A percentile compares a stretch with the other conserved stretches of the same genome.
Evolutionary conservation across 2,888 invertebrate species (phyloP).

Genomic region (Rhagonycha lutea): DNA sequence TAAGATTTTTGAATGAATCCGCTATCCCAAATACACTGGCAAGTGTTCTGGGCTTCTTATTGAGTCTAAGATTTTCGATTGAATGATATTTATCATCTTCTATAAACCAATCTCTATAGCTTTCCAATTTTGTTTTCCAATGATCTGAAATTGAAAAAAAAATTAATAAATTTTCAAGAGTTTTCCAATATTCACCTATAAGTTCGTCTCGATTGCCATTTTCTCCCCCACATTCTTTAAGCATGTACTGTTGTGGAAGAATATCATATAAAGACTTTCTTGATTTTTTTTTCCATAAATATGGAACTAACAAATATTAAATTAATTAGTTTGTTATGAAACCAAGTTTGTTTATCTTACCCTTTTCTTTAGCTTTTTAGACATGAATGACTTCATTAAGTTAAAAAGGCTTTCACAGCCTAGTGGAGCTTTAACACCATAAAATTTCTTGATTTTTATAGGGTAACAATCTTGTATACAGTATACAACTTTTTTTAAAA

Average conservation of each 20-base stretch:
- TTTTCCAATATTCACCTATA: neutral
- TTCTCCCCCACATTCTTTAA: neutral
- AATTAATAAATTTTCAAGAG: neutral
- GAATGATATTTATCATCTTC: conserved; percentile 57
- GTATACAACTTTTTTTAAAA: neutral
- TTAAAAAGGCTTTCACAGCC: neutral
- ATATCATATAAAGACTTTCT: neutral
- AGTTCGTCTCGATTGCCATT: neutral
- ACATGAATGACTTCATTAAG: neutral
- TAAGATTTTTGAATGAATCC: conserved; percentile 59
- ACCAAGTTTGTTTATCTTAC: neutral
- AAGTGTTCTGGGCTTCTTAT: conserved; percentile 57
- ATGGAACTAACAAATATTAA: neutral
- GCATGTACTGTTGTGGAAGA: neutral
- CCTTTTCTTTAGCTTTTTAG: neutral
- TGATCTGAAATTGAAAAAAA: neutral
- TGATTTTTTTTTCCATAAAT: neutral
- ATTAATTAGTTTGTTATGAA: neutral
- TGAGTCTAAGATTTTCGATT: conserved; percentile 58
- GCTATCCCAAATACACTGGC: conserved; percentile 60
- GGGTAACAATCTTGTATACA: neutral
- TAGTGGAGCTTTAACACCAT: neutral
- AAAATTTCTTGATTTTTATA: neutral
- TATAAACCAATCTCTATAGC: conserved; percentile 58
- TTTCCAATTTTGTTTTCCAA: conserved; percentile 57